phyloP scores from a whole-genome alignment of 2,888 invertebrate species.

The Macrophya alboannulata region DNA sequence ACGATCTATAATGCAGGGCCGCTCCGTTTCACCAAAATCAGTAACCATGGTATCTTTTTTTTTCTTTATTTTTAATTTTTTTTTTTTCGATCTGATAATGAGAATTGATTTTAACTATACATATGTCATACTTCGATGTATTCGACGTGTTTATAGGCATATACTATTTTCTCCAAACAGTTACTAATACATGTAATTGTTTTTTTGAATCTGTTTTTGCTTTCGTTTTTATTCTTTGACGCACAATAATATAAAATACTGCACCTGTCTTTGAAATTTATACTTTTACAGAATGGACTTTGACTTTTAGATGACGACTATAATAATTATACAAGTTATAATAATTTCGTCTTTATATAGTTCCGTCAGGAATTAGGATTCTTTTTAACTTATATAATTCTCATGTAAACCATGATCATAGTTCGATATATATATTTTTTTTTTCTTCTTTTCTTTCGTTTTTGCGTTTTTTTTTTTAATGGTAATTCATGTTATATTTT shows the following conservation, averaged over 20 bases:
- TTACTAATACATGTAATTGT: too few relatives aligned
- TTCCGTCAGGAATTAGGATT: not conserved
- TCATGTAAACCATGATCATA: not conserved
- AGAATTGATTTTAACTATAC: not conserved
- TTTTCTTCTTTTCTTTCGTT: not conserved
- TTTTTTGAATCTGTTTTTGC: not conserved
- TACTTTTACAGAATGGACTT: conserved; percentile 11
- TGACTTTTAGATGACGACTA: not conserved
- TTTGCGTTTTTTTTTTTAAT: not conserved
- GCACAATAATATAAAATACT: not conserved
- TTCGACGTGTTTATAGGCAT: not conserved
- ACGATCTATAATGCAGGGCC: not conserved
- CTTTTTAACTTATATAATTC: not conserved
- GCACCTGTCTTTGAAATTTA: not conserved
- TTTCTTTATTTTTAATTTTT: not conserved
- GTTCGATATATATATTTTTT: not conserved
- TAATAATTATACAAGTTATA: not conserved
- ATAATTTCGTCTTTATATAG: not conserved
- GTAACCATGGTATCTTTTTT: not conserved
- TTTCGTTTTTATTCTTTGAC: not conserved
- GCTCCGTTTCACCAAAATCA: not conserved
- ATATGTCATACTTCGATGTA: conserved; percentile 9
- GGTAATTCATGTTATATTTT: not conserved
- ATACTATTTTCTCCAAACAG: not conserved
- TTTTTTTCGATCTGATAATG: not conserved